phyloP scores from a whole-genome alignment of 2,888 invertebrate species.

The Agriotes lineatus region DNA sequence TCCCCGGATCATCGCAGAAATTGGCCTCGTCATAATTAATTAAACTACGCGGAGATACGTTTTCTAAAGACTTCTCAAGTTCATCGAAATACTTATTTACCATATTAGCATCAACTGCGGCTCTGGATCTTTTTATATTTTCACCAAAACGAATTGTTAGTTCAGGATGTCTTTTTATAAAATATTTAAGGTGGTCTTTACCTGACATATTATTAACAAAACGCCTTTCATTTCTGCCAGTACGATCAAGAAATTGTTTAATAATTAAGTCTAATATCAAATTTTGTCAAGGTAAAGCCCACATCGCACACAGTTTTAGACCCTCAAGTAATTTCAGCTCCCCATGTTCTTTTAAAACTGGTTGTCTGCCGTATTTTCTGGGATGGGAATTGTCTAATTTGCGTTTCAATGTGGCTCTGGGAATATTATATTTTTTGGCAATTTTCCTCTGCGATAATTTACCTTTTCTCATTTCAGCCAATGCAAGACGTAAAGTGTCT shows the following conservation, averaged over 20 bases:
- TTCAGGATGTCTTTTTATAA: constrained; percentile 4
- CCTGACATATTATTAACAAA: constrained; percentile 14
- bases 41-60: neutral
- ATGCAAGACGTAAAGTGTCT: neutral
- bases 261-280: too few species aligned
- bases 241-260: too few species aligned
- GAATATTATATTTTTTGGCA: neutral
- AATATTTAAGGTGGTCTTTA: constrained; percentile 2
- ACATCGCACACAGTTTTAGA: too few species aligned
- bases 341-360: too few species aligned
- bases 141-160: constrained; percentile 6
- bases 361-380: neutral
- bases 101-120: neutral
- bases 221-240: constrained; percentile 1
- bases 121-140: constrained; percentile 10
- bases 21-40: constrained; percentile 7
- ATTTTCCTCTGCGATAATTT: neutral
- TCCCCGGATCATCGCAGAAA: constrained; percentile 6
- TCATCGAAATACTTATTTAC: constrained; percentile 4
- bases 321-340: too few species aligned
- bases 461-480: neutral
- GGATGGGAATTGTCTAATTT: neutral
- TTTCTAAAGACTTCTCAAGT: neutral
- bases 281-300: too few species aligned
- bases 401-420: neutral